phyloP scores from a whole-genome alignment of 2,113 vertebrate genomes.

The Labeo rohita region DNA sequence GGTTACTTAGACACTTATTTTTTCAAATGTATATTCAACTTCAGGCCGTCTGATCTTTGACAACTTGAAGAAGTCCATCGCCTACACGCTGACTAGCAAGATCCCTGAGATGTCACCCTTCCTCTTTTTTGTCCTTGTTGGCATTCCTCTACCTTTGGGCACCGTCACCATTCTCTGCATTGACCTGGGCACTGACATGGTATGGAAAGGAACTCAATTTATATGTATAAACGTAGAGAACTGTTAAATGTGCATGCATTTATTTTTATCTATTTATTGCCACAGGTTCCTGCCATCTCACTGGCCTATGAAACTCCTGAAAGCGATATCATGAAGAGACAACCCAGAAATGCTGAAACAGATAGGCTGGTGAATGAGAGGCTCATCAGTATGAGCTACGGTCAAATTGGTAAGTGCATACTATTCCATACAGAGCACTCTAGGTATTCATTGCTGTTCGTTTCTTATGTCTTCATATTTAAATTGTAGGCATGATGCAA shows the following conservation, averaged over 20 bases:
- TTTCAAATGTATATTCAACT: neutral
- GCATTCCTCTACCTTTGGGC: slow-evolving; percentile 90
- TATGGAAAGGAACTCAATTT: slow-evolving; percentile 61
- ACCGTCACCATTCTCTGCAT: slow-evolving; percentile 95
- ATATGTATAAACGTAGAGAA: too few relatives aligned
- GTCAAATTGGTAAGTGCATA: slow-evolving; percentile 82
- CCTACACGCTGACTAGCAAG: too few relatives aligned
- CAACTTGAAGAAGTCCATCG: too few relatives aligned
- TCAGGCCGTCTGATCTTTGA: too few relatives aligned
- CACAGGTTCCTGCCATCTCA: slow-evolving; percentile 90
- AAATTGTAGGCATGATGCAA: slow-evolving; percentile 79
- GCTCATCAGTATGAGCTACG: slow-evolving; percentile 92
- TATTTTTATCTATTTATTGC: neutral
- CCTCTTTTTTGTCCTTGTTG: slow-evolving; percentile 89
- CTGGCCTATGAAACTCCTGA: slow-evolving; percentile 91
- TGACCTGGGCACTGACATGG: slow-evolving; percentile 95
- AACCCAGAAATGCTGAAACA: slow-evolving; percentile 86
- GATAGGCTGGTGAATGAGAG: slow-evolving; percentile 69
- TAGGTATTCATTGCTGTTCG: neutral
- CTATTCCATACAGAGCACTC: neutral
- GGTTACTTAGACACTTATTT: slow-evolving; percentile 58
- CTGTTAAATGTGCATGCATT: neutral
- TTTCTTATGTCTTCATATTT: neutral
- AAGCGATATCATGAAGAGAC: slow-evolving; percentile 96
- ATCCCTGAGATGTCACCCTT: slow-evolving; percentile 91